Percentiles rank a stretch among this genome's conserved stretches.
phyloP scores from a whole-genome alignment of 2,888 invertebrate species.

The Chaetogeoica ovagalla region DNA sequence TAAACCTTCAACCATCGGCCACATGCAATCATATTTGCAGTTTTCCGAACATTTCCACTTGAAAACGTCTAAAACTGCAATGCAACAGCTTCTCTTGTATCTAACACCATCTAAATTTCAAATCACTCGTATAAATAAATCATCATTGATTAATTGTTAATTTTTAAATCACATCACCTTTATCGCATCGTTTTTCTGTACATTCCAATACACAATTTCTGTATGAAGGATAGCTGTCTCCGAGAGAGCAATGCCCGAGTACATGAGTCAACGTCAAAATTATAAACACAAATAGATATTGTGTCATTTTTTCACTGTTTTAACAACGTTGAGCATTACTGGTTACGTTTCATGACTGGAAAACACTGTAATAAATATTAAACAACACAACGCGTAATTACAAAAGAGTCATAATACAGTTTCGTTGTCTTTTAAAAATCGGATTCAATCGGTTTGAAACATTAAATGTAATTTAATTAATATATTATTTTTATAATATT shows the following conservation, averaged over 20 bases:
- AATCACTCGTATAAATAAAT: neutral
- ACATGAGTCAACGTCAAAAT: slow-evolving; percentile 30
- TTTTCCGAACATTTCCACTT: slow-evolving; percentile 85
- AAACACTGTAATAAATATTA: neutral
- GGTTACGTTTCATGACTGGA: slow-evolving; percentile 22
- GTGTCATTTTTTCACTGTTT: slow-evolving; percentile 35
- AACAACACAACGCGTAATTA: neutral
- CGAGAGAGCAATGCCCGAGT: slow-evolving; percentile 59
- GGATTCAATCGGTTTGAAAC: neutral
- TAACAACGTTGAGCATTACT: slow-evolving; percentile 25
- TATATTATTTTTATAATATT: too few relatives aligned
- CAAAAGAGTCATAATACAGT: neutral
- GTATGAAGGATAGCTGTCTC: slow-evolving; percentile 63
- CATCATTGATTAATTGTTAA: neutral
- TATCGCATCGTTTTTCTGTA: slow-evolving; percentile 61
- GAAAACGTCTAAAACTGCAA: slow-evolving; percentile 41
- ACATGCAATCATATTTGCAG: slow-evolving; percentile 90
- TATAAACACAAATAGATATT: slow-evolving; percentile 34
- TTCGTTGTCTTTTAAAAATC: neutral
- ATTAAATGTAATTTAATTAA: too few relatives aligned
- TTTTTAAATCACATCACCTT: slow-evolving; percentile 58
- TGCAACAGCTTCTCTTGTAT: slow-evolving; percentile 46
- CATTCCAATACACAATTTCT: slow-evolving; percentile 62
- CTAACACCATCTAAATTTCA: slow-evolving; percentile 27
- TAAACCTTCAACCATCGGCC: slow-evolving; percentile 83